Conservation (phyloP, 2,888 invertebrate species). For the Cryptocheilus praepositus region DNA sequence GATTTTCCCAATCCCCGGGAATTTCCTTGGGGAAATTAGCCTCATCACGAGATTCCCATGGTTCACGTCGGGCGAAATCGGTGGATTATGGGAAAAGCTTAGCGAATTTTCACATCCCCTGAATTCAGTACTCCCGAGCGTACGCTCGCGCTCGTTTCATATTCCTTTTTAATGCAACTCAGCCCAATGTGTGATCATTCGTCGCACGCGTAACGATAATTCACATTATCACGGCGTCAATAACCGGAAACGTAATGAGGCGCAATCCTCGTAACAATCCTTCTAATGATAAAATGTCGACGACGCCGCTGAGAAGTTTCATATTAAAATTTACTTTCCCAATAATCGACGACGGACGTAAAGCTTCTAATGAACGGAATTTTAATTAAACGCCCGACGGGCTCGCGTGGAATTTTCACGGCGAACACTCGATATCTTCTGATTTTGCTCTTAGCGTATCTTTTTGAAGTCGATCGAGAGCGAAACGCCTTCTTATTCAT, state of each 20-base stretch:
- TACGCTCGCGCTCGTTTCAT: slow-evolving; percentile 15
- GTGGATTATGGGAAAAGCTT: slow-evolving; percentile 53
- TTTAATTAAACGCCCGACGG: slow-evolving; percentile 49
- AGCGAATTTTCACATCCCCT: slow-evolving; percentile 44
- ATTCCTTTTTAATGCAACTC: no score
- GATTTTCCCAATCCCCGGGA: slow-evolving; percentile 66
- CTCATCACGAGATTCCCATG: slow-evolving; percentile 61
- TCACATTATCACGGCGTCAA: neutral
- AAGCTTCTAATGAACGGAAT: slow-evolving; percentile 48
- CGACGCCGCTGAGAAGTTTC: slow-evolving; percentile 19
- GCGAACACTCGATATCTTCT: neutral
- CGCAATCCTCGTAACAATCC: neutral
- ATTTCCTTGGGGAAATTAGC: slow-evolving; percentile 71
- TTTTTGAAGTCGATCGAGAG: neutral
- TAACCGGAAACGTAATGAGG: neutral
- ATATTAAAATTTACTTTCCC: slow-evolving; percentile 34
- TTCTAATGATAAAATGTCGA: neutral
- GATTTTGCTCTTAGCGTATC: neutral
- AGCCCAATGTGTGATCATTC: neutral
- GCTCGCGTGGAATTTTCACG: slow-evolving; percentile 27
- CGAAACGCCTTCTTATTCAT: neutral
- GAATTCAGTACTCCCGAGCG: slow-evolving; percentile 28
- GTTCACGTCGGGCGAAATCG: slow-evolving; percentile 56
- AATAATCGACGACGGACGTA: slow-evolving; percentile 42
- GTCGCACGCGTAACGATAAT: neutral